Percentiles rank a stretch among this genome's conserved stretches.
These are phyloP conservation scores for Cladorhizidae sp. DNA, from an alignment of 37 sponge, comb jelly and placozoan genomes.

Conservation along the genomic window DNA sequence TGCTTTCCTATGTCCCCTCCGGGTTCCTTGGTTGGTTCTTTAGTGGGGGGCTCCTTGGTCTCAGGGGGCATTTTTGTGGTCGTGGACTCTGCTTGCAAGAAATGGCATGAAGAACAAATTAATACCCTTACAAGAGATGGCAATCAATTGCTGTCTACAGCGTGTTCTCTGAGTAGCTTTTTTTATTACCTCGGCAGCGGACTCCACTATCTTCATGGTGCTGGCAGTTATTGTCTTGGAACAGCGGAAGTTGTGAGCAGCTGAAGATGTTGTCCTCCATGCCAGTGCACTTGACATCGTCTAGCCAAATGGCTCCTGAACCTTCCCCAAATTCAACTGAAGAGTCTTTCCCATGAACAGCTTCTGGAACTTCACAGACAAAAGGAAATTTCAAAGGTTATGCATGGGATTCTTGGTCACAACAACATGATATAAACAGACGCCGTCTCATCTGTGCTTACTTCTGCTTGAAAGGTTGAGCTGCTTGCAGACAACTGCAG, in stretches of 20 bases:
- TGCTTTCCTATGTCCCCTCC: too few relatives aligned
- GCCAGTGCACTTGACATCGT: constrained; percentile 58
- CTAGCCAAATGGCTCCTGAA: constrained; percentile 26
- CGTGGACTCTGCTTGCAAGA: too few relatives aligned
- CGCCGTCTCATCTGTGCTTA: too few relatives aligned
- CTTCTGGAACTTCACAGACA: not conserved
- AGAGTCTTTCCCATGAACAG: not conserved
- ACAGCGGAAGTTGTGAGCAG: constrained; percentile 37
- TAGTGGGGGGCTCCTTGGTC: too few relatives aligned
- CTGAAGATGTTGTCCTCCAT: constrained; percentile 47
- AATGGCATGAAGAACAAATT: too few relatives aligned
- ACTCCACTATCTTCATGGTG: constrained; percentile 58
- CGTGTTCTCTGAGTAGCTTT: constrained; percentile 6
- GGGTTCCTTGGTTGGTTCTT: too few relatives aligned
- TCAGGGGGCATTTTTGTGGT: too few relatives aligned
- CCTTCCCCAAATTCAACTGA: not conserved
- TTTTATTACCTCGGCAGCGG: constrained; percentile 16
- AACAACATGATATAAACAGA: too few relatives aligned
- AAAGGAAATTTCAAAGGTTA: too few relatives aligned
- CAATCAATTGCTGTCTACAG: too few relatives aligned
- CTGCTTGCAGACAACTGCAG: constrained; percentile 10
- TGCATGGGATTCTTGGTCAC: too few relatives aligned
- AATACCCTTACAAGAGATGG: too few relatives aligned
- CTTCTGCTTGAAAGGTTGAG: not conserved
- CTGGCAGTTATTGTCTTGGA: constrained; percentile 39